Evolutionary conservation across 2,888 invertebrate genomes (phyloP), one percentile per base, ranked within the genome.

Genomic region (Eugnorisma glareosa): DNA sequence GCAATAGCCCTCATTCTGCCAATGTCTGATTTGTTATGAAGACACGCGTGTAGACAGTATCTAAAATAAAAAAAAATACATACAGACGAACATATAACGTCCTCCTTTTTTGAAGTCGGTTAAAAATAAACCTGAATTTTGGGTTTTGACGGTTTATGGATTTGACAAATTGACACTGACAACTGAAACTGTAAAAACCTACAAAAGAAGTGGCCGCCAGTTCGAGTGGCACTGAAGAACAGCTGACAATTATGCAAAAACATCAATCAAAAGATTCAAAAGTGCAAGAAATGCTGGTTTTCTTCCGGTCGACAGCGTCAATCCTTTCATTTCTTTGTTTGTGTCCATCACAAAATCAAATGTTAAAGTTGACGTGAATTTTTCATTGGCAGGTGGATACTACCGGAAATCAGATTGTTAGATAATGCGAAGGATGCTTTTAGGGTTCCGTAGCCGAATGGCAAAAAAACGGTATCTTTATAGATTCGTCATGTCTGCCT

Each of bases 231-330:
- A 28, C 66, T 59, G 28, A 70, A 31, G n/a, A 57, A n/a, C 63
- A 57, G 18, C 21, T 51, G 35, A 28, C 72, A 71, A 43, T 40
- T 13, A 5, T 43, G 24, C 40, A 37, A 28, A 43, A 51, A 51
- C 66, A 21, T 72, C 72, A 51, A 71, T 72, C 66, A 78, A 69
- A 77, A 77, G 15, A 45, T 40, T 37, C 8, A 43, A 63, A 66
- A 59, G 28, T 67, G 18, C 40, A 66, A 11, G 21, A 37, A 51
- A 66, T 43, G 24, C 43, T 67, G 7, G 28, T 40, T 43, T n/a
- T 2, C n/a, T 2, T 10, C 28, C 21, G 10, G 13, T n/a, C 37
- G 48, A 48, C 28, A 51, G 40, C 71, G 48, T 66, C 78, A 69
- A 40, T 63, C 37, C 54, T 13, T 57, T 37, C 15, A 54, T 54